Conservation (phyloP, 2,797 vertebrate species). For the Kryptopterus vitreolus region DNA sequence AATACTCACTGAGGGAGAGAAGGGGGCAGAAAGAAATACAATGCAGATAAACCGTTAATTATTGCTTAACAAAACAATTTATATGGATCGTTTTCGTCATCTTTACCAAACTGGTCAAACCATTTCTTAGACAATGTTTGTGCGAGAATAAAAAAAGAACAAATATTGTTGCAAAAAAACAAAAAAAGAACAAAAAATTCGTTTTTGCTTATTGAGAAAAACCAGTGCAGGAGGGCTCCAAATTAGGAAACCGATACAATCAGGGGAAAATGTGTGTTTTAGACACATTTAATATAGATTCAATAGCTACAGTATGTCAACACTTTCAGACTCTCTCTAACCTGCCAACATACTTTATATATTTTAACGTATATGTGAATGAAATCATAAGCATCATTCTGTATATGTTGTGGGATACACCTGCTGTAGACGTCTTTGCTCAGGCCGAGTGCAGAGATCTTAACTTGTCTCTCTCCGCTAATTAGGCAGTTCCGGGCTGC, state of each 20-base stretch:
- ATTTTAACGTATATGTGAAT: not conserved
- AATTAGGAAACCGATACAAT: not conserved
- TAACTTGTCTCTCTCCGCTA: conserved; percentile 89
- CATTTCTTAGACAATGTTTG: not conserved
- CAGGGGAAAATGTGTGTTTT: not conserved
- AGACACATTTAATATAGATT: not conserved
- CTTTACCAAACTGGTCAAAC: no score
- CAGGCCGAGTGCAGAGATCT: conserved; percentile 90
- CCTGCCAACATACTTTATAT: not conserved
- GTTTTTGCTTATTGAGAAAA: not conserved
- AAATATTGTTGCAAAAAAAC: not conserved
- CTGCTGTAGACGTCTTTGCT: conserved; percentile 98
- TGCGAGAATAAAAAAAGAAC: not conserved
- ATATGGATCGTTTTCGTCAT: no score
- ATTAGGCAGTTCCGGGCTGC: conserved; percentile 94
- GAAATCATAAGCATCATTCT: not conserved
- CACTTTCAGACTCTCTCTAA: not conserved
- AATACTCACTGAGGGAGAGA: conserved; percentile 83
- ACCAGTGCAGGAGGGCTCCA: not conserved
- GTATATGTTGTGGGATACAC: conserved; percentile 61
- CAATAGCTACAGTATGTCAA: not conserved
- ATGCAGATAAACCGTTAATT: not conserved
- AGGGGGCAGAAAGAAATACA: not conserved
- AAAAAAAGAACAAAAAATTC: not conserved
- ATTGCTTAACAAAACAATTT: not conserved